Evolutionary conservation across 2,113 vertebrate species (phyloP), one percentile per base, ranked within the genome.

Genomic region (Channa argus): DNA sequence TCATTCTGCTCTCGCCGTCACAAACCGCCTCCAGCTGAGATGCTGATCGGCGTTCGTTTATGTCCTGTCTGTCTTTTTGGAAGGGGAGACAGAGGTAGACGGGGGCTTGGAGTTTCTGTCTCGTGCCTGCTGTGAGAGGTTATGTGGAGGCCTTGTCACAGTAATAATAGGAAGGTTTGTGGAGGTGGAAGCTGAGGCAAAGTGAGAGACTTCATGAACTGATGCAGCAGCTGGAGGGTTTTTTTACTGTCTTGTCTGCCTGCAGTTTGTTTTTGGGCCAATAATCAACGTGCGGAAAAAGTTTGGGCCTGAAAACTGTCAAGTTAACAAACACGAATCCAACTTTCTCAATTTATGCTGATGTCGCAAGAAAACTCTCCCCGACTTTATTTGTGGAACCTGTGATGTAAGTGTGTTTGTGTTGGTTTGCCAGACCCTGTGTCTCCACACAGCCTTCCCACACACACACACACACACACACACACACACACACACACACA

Each of bases 401-500:
- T 56, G 46, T 71, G 68, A 77, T 78, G 71, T 60, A 45, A 59
- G 71, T 61, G 67, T 86, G 85, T 89, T 80, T 86, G 74, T 89
- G 75, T 74, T 56, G 24, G 55, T 74, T 56, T 71, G 76, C 74
- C 59, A 85, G 84, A 90, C 88, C 82, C 53, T 36, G 41, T 55
- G 82, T 90, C 86, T 86, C 84, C 84, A 85, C 62, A 74, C 80
- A 43, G 76, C 33, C 72, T 52, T 64, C 81, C 75, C 71, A 77
- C 83, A 65, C 82, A 54, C 51, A 77, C 56, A 63, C 61, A 3
- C 63, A 63, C n/a, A 80, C 38, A 77, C 63, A 71, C 24, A 24
- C 24, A n/a, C 53, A 72, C 59, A 71, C 63, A 64, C 45, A 74
- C 71, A 64, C 58, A 64, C 70, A 63, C 70, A 62, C 65, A 70